Evolutionary conservation across 2,888 invertebrate genomes (phyloP), one percentile per base, ranked within the genome.

Genomic region (Drosophila meridionalis): DNA sequence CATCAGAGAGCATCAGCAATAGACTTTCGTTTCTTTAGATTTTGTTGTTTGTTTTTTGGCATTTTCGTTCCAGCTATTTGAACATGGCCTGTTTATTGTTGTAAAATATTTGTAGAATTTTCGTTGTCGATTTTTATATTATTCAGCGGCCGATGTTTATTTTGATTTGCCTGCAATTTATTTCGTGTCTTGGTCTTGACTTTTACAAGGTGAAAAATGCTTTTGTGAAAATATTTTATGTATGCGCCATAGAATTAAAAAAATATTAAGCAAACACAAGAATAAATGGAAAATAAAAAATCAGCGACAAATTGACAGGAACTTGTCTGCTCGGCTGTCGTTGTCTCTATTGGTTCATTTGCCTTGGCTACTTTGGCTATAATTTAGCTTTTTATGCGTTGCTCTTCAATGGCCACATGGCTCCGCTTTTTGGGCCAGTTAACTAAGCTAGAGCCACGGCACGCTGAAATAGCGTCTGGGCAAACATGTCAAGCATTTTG

Each of bases 401-500:
- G 80, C 68, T 76, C 68, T 65, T 69, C 69, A 62, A 59, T 69
- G 38, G 48, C 36, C 66, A 53, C 57, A 48, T 63, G 56, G 64
- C 36, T 40, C n/a, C 6, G 58, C n/a, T 56, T 67, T 53, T 60
- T 64, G 60, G 68, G 61, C 60, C 58, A 76, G 80, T 85, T 82
- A 79, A 82, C 82, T 82, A 69, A 82, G 80, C 76, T 60, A 61
- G 63, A 70, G 59, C 42, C 63, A 38, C 40, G 40, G 47, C 62
- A 12, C 64, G n/a, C 20, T 30, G 36, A 72, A 71, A 71, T 66
- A 82, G 28, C 69, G 87, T 85, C 90, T 87, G 78, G 73, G 66
- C 73, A 88, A 88, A 89, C 86, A 89, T 88, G 86, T 89, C 86
- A 74, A 85, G 74, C 78, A 80, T 83, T 85, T 83, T 85, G 90